These are phyloP conservation scores for Agrotis puta DNA, from an alignment of 2,888 invertebrate species.

Conservation along the genomic window DNA sequence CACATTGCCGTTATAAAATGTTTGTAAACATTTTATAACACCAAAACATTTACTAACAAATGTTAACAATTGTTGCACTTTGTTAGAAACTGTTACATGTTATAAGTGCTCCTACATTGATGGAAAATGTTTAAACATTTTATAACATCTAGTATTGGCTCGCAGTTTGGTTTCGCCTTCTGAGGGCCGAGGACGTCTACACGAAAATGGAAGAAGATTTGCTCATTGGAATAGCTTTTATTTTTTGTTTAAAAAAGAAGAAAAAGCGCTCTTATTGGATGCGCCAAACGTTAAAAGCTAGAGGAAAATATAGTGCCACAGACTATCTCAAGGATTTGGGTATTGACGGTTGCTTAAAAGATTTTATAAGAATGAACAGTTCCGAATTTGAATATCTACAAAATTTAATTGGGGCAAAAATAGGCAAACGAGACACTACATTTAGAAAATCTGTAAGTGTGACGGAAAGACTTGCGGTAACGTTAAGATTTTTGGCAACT, in stretches of 20 bases:
- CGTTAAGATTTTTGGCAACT: conserved; percentile 62
- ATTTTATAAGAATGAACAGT: conserved; percentile 42
- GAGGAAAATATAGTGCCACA: conserved; percentile 38
- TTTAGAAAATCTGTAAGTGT: conserved; percentile 36
- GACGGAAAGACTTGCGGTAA: conserved; percentile 59
- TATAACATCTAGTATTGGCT: conserved; percentile 55
- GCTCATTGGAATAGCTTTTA: conserved; percentile 35
- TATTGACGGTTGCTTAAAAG: conserved; percentile 34
- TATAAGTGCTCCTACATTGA: conserved; percentile 48
- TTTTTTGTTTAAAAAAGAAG: conserved; percentile 42
- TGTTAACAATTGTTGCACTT: conserved; percentile 39
- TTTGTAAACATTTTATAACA: conserved; percentile 38
- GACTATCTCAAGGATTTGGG: conserved; percentile 41
- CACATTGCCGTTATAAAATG: conserved; percentile 10
- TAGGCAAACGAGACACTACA: conserved; percentile 24
- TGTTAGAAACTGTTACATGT: conserved; percentile 43
- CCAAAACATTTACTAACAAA: conserved; percentile 39
- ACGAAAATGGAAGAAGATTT: conserved; percentile 61
- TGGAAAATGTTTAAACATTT: conserved; percentile 47
- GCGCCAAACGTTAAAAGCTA: conserved; percentile 39
- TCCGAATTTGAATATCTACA: conserved; percentile 37
- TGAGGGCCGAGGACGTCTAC: conserved; percentile 54
- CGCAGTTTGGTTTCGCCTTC: conserved; percentile 58
- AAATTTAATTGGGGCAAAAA: conserved; percentile 33
- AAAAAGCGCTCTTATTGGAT: conserved; percentile 35